phyloP scores from a whole-genome alignment of 2,113 vertebrate genomes.

The Festucalex cinctus region DNA sequence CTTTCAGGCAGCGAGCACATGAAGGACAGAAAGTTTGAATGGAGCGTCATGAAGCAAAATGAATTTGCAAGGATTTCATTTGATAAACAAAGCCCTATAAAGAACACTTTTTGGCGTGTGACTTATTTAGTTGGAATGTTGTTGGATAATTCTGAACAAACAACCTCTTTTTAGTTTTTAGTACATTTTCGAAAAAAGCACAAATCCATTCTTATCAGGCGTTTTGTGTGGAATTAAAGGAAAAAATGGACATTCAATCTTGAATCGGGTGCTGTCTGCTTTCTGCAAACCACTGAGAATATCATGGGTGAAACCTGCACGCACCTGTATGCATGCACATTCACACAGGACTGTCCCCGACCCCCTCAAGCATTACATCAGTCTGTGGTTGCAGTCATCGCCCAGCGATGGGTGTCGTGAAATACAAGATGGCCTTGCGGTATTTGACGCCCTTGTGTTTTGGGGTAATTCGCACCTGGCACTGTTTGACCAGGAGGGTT shows the following conservation, averaged over 20 bases:
- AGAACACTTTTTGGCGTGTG: too few species aligned
- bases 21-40: background rate
- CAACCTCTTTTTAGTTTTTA: too few species aligned
- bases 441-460: slow-evolving; percentile 59
- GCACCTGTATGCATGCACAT: slow-evolving; percentile 1
- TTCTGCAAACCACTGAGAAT: background rate
- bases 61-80: too few species aligned
- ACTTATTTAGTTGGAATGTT: too few species aligned
- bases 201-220: too few species aligned
- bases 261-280: too few species aligned
- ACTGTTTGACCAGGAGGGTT: slow-evolving; percentile 49
- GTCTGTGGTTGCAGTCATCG: slow-evolving; percentile 39
- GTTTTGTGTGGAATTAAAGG: too few species aligned
- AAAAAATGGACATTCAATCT: too few species aligned
- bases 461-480: slow-evolving; percentile 53
- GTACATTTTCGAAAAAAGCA: too few species aligned
- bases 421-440: slow-evolving; percentile 50
- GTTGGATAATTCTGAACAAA: too few species aligned
- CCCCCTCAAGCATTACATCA: slow-evolving; percentile 15
- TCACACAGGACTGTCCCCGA: slow-evolving; percentile 1
- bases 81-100: too few species aligned
- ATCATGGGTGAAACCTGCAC: background rate
- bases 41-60: background rate
- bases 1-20: background rate
- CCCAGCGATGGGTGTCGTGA: slow-evolving; percentile 46